A percentile compares a stretch with the other conserved stretches of the same genome.
These are phyloP conservation scores for Tetramorium simillimum DNA, from an alignment of 1,140 invertebrate species.

Conservation along the genomic window DNA sequence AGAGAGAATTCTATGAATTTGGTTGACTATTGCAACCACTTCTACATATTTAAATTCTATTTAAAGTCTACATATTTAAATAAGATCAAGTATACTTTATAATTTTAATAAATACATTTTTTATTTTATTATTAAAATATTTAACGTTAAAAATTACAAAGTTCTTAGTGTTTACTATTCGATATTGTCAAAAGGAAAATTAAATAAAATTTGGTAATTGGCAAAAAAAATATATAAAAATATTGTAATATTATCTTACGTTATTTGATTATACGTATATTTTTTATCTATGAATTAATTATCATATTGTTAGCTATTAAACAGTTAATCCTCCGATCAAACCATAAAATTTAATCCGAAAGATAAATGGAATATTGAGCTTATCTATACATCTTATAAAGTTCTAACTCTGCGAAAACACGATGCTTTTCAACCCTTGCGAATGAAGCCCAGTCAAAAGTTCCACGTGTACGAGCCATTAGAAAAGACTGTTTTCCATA, in stretches of 20 bases:
- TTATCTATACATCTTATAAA: neutral
- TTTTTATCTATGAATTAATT: slow-evolving; percentile 3
- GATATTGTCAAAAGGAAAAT: neutral
- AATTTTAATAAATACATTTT: neutral
- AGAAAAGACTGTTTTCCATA: neutral
- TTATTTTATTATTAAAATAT: neutral
- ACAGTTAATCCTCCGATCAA: neutral
- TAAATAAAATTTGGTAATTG: neutral
- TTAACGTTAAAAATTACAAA: neutral
- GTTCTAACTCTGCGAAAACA: neutral
- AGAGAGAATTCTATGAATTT: neutral
- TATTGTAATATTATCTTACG: neutral
- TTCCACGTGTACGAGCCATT: neutral
- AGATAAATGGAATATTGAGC: neutral
- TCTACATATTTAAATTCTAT: neutral
- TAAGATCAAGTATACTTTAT: neutral
- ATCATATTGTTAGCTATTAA: neutral
- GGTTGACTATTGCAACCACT: neutral
- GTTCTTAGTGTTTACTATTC: neutral
- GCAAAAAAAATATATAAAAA: neutral
- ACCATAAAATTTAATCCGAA: neutral
- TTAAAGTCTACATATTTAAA: neutral
- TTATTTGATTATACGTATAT: neutral
- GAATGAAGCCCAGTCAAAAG: neutral
- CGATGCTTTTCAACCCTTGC: neutral